Conservation (phyloP, 1,140 invertebrate genomes). For the Charaxes varanes region DNA sequence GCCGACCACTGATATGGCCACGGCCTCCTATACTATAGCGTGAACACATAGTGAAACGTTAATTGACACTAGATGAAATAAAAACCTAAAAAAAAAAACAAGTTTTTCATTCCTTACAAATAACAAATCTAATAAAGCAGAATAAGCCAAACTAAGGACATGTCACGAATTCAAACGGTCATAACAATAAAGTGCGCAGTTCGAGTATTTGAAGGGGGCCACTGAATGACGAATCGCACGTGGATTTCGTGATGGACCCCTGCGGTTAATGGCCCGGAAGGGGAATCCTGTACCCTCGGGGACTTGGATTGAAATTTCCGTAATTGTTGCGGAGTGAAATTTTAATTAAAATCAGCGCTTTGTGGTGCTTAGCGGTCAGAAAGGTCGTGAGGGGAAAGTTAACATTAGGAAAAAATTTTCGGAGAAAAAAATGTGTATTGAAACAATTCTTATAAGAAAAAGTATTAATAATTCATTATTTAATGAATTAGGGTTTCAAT, state of each 20-base stretch:
- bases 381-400: too few species aligned
- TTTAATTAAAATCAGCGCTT: constrained; percentile 16
- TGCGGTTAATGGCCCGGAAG: constrained; percentile 33
- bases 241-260: constrained; percentile 34
- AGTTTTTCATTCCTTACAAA: neutral
- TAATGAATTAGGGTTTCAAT: too few species aligned
- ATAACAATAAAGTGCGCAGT: constrained; percentile 32
- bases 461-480: too few species aligned
- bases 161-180: constrained; percentile 7
- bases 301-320: constrained; percentile 11
- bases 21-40: too few species aligned
- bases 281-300: constrained; percentile 14
- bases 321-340: constrained; percentile 14
- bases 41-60: too few species aligned
- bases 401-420: too few species aligned
- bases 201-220: constrained; percentile 34
- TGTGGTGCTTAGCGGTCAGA: neutral
- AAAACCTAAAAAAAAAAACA: neutral
- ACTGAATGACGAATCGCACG: constrained; percentile 40
- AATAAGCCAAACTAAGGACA: constrained; percentile 11
- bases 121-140: neutral
- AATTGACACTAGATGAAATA: neutral
- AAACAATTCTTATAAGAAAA: too few species aligned
- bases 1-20: too few species aligned
- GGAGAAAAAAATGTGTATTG: too few species aligned